Conservation (phyloP, 92 coral and sea anemone genomes). For the Anthopleura xanthogrammica region DNA sequence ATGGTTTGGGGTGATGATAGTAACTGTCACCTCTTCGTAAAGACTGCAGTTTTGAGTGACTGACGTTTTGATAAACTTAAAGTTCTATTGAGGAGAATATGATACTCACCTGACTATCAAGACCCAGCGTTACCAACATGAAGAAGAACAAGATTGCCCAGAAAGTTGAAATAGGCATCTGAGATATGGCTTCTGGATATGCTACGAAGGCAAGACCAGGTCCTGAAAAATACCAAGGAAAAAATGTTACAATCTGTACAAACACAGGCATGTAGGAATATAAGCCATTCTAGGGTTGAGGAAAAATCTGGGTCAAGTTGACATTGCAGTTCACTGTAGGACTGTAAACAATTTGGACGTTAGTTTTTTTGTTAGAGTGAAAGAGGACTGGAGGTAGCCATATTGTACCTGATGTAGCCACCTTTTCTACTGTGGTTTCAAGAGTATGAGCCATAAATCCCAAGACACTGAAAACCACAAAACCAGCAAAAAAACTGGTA, state of each 20-base stretch:
- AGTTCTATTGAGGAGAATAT: too few relatives aligned
- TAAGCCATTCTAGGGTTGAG: neutral
- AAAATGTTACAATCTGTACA: neutral
- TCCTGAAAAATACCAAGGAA: slow-evolving; percentile 21
- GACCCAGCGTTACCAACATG: slow-evolving; percentile 61
- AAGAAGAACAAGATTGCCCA: slow-evolving; percentile 69
- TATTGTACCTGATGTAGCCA: slow-evolving; percentile 67
- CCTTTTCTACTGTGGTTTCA: slow-evolving; percentile 48
- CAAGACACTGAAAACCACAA: slow-evolving; percentile 76
- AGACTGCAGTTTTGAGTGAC: too few relatives aligned
- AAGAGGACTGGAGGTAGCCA: too few relatives aligned
- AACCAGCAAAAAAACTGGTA: slow-evolving; percentile 79
- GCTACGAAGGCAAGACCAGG: slow-evolving; percentile 68
- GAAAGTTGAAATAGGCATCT: slow-evolving; percentile 55
- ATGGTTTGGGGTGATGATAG: too few relatives aligned
- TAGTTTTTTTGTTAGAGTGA: too few relatives aligned
- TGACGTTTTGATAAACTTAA: too few relatives aligned
- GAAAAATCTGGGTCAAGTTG: too few relatives aligned
- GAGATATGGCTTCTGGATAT: slow-evolving; percentile 64
- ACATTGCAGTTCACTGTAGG: too few relatives aligned
- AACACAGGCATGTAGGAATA: neutral
- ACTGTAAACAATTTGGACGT: too few relatives aligned
- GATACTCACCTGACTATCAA: slow-evolving; percentile 57
- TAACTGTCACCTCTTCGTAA: too few relatives aligned
- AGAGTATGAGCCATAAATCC: slow-evolving; percentile 64